phyloP scores from a whole-genome alignment of 2,113 vertebrate genomes.

The Camarhynchus parvulus region DNA sequence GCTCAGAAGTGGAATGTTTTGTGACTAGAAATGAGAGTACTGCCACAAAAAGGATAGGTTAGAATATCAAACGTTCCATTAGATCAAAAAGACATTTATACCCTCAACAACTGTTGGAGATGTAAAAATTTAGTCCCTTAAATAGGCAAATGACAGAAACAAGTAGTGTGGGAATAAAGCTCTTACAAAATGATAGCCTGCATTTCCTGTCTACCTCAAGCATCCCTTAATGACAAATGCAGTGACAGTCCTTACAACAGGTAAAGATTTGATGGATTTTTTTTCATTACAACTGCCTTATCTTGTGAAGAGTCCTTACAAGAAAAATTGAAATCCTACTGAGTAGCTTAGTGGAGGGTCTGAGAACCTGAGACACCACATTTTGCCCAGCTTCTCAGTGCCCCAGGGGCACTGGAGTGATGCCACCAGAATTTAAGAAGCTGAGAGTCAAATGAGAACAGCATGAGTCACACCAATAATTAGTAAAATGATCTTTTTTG shows the following conservation, averaged over 20 bases:
- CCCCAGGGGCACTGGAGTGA: not conserved
- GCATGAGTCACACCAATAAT: not conserved
- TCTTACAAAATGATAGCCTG: not conserved
- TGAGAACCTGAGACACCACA: not conserved
- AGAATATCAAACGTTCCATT: not conserved
- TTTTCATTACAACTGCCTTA: not conserved
- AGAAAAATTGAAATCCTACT: not conserved
- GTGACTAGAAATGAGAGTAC: slow-evolving; percentile 1
- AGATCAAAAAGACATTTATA: not conserved
- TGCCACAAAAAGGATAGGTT: not conserved
- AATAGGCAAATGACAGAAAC: not conserved
- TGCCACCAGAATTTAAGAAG: not conserved
- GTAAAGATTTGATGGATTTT: not conserved
- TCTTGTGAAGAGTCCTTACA: not conserved
- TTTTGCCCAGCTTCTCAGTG: not conserved
- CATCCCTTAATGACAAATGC: not conserved
- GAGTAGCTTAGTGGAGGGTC: not conserved
- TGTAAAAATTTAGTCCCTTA: not conserved
- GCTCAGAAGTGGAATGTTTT: not conserved
- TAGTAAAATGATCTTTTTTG: not conserved
- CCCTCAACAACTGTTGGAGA: not conserved
- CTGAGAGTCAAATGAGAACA: not conserved
- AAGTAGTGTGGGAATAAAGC: not conserved
- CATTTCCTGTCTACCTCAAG: not conserved
- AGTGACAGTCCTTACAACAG: not conserved